Conservation (phyloP, 2,113 vertebrate species). For the Jacana jacana region DNA sequence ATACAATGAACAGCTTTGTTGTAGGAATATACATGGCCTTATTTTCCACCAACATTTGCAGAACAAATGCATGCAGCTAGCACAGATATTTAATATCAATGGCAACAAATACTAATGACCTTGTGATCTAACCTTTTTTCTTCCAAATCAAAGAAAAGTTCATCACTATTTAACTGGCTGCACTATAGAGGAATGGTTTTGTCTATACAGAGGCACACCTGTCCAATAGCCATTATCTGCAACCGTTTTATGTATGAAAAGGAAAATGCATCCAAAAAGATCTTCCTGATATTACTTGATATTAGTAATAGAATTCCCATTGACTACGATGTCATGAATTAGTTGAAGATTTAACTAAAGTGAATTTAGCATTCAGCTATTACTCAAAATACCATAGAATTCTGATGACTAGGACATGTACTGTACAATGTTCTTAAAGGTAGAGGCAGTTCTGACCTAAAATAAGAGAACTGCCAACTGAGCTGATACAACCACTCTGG, state of each 20-base stretch:
- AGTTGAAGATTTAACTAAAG: background rate
- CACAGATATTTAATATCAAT: conserved; percentile 46
- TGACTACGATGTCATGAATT: background rate
- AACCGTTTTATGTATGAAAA: background rate
- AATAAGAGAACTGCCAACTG: background rate
- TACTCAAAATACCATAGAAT: background rate
- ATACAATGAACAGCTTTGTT: conserved; percentile 73
- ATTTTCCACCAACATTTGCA: conserved; percentile 57
- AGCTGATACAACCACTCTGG: background rate
- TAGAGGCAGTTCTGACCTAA: background rate
- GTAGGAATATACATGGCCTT: conserved; percentile 69
- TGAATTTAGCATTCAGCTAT: background rate
- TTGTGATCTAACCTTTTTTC: background rate
- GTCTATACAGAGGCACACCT: background rate
- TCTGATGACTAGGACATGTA: background rate
- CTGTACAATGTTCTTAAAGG: background rate
- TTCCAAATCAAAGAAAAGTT: background rate
- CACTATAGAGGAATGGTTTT: background rate
- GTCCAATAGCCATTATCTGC: background rate
- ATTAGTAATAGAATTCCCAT: background rate
- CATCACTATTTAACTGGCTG: background rate
- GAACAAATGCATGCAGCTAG: conserved; percentile 20
- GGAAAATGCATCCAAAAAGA: background rate
- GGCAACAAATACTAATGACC: conserved; percentile 13
- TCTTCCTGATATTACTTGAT: background rate